These are phyloP conservation scores for Brienomyrus brachyistius DNA, from an alignment of 2,113 vertebrate genomes.

Conservation along the genomic window DNA sequence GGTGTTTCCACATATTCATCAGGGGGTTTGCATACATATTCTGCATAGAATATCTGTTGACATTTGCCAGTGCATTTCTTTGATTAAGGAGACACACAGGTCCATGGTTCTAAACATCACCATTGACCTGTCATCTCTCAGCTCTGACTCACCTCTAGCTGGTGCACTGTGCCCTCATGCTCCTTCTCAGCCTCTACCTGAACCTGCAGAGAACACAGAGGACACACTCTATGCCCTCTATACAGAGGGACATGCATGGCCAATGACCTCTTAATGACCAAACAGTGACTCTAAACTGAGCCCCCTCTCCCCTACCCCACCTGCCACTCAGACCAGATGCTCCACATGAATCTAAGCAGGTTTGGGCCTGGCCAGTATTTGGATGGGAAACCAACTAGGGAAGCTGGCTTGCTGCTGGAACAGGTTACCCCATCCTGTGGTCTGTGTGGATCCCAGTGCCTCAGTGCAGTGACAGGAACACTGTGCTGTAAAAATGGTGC, in stretches of 20 bases:
- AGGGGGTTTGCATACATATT: not conserved
- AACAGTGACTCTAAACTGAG: not conserved
- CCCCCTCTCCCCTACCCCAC: not conserved
- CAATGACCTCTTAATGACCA: not conserved
- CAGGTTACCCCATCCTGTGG: too few relatives aligned
- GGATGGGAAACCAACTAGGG: too few relatives aligned
- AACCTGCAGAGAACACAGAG: slow-evolving; percentile 57
- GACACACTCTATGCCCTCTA: slow-evolving; percentile 27
- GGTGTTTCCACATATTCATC: not conserved
- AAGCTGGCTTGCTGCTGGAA: too few relatives aligned
- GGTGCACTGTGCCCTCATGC: slow-evolving; percentile 75
- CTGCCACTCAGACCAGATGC: too few relatives aligned
- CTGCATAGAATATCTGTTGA: not conserved
- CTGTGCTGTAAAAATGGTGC: too few relatives aligned
- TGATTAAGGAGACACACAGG: not conserved
- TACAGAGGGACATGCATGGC: slow-evolving; percentile 34
- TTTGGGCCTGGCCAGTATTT: too few relatives aligned
- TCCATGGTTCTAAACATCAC: not conserved
- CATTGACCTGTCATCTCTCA: not conserved
- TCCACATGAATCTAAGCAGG: too few relatives aligned
- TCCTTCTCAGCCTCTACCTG: slow-evolving; percentile 79
- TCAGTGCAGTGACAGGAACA: too few relatives aligned
- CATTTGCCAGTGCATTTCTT: not conserved
- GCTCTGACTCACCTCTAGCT: slow-evolving; percentile 75
- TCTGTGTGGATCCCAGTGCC: too few relatives aligned